These are phyloP conservation scores for Sigmodon hispidus DNA, from an alignment of 2,113 vertebrate species.

Conservation along the genomic window DNA sequence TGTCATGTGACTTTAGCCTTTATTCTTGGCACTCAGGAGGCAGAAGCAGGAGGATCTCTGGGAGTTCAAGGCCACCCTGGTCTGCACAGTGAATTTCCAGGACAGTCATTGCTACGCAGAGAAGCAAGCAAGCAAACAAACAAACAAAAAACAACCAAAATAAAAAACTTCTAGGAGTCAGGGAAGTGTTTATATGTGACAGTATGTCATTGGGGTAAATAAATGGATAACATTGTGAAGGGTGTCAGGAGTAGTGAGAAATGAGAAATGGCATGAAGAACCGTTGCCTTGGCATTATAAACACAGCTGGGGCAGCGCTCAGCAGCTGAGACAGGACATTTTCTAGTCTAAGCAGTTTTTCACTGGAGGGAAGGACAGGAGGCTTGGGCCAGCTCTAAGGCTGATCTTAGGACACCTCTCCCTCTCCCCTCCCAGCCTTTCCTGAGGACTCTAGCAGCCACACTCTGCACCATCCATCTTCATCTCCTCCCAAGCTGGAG, in stretches of 20 bases:
- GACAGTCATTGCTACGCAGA: background rate
- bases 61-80: background rate
- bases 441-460: background rate
- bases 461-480: background rate
- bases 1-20: background rate
- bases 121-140: background rate
- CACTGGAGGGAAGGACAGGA: background rate
- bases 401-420: background rate
- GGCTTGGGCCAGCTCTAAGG: background rate
- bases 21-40: background rate
- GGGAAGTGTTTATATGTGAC: constrained; percentile 23
- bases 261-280: background rate
- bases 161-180: constrained; percentile 29
- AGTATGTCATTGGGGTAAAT: background rate
- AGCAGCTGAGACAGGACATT: background rate
- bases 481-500: background rate
- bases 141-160: background rate
- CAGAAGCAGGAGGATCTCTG: background rate
- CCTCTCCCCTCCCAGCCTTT: background rate
- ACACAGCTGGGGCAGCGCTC: background rate
- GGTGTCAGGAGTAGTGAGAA: background rate
- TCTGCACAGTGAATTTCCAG: background rate
- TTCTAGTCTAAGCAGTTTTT: background rate
- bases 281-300: background rate
- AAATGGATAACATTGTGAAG: background rate